Conservation (phyloP, 2,888 invertebrate genomes). For the Imbricaverruca yamaguchii region DNA sequence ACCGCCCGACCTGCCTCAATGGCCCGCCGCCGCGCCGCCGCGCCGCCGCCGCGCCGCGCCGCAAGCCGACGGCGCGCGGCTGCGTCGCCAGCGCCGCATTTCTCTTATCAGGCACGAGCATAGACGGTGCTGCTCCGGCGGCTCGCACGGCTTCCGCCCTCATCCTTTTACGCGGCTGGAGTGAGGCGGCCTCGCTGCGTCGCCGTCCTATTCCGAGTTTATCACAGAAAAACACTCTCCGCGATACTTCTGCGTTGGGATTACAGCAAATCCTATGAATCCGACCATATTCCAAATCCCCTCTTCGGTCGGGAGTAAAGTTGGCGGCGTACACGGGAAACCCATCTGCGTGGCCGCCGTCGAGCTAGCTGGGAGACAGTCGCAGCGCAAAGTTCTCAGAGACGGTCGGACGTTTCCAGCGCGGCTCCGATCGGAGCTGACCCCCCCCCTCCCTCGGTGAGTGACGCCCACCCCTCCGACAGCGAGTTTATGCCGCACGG, state of each 20-base stretch:
- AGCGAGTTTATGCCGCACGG: too few relatives aligned
- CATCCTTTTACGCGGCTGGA: background rate
- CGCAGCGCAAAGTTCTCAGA: too few relatives aligned
- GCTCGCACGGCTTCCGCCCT: background rate
- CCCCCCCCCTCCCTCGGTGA: too few relatives aligned
- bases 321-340: constrained; percentile 1
- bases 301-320: background rate
- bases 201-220: constrained; percentile 12
- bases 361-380: background rate
- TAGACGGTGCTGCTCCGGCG: background rate
- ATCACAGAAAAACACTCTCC: constrained; percentile 21
- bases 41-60: background rate
- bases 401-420: too few relatives aligned
- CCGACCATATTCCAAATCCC: constrained; percentile 16
- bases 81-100: background rate
- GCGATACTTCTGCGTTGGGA: constrained; percentile 1
- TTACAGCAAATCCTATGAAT: constrained; percentile 21
- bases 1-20: background rate
- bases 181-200: background rate
- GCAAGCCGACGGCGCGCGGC: too few relatives aligned
- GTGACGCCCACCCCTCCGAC: too few relatives aligned
- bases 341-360: background rate
- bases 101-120: background rate
- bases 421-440: too few relatives aligned
- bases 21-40: background rate